Evolutionary conservation across 2,113 vertebrate species (phyloP).

Genomic region (Junco hyemalis): DNA sequence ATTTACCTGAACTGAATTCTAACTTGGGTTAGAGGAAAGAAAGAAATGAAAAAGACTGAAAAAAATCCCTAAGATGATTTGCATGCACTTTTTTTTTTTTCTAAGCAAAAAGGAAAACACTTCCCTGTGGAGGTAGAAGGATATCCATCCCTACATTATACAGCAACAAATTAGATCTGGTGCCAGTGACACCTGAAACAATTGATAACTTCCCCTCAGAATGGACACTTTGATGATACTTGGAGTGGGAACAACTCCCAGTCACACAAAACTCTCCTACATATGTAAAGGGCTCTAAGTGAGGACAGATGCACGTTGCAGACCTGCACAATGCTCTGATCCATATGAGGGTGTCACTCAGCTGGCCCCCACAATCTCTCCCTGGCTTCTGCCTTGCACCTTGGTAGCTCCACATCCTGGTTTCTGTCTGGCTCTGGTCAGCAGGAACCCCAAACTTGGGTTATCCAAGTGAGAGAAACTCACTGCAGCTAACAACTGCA

Average conservation of each 20-base stretch:
- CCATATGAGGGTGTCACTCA: background rate
- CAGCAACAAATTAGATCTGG: background rate
- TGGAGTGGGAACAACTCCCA: background rate
- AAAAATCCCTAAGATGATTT: background rate
- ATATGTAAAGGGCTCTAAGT: background rate
- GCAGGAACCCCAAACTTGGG: background rate
- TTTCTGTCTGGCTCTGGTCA: background rate
- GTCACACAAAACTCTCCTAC: background rate
- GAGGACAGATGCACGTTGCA: background rate
- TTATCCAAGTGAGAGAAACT: background rate
- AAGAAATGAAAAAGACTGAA: background rate
- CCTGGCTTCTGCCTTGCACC: background rate
- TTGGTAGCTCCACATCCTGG: background rate
- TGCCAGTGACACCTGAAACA: background rate
- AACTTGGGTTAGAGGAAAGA: background rate
- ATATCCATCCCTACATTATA: background rate
- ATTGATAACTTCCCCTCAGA: background rate
- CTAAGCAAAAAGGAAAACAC: background rate
- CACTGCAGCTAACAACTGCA: background rate
- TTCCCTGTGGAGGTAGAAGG: background rate
- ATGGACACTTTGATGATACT: background rate
- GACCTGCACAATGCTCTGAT: background rate
- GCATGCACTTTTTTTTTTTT: background rate
- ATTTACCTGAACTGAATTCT: constrained; percentile 29
- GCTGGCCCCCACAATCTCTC: background rate